Conservation (phyloP, 1,140 invertebrate genomes). For the Yoshiicerus persimilis region DNA sequence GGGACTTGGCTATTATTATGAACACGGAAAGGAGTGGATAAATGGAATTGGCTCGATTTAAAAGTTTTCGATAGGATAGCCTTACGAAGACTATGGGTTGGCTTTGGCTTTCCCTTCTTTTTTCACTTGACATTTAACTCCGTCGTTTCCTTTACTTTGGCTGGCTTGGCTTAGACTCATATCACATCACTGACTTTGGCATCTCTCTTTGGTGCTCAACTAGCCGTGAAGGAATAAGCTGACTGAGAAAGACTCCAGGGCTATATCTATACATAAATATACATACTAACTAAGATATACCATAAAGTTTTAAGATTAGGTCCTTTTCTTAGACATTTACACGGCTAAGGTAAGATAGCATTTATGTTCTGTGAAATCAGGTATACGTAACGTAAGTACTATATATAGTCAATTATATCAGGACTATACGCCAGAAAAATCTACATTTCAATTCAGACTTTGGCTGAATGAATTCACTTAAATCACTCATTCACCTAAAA, state of each 20-base stretch:
- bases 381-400: neutral
- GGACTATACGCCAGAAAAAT: neutral
- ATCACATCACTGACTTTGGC: neutral
- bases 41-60: slow-evolving; percentile 10
- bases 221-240: slow-evolving; percentile 4
- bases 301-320: neutral
- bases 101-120: neutral
- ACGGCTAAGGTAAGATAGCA: neutral
- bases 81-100: neutral
- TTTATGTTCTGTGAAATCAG: neutral
- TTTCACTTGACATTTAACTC: neutral
- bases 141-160: neutral
- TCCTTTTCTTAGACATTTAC: neutral
- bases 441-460: neutral
- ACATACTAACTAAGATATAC: neutral
- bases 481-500: neutral
- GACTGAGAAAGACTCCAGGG: neutral
- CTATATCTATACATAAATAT: neutral
- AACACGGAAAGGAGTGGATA: slow-evolving; percentile 15
- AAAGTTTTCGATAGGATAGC: neutral
- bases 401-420: no score
- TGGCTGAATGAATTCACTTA: neutral
- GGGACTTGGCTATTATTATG: slow-evolving; percentile 13
- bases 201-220: slow-evolving; percentile 15
- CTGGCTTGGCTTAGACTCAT: neutral